Evolutionary conservation across 2,113 vertebrate species (phyloP), one percentile per base, ranked within the genome.

Genomic region (Gymnogyps californianus): DNA sequence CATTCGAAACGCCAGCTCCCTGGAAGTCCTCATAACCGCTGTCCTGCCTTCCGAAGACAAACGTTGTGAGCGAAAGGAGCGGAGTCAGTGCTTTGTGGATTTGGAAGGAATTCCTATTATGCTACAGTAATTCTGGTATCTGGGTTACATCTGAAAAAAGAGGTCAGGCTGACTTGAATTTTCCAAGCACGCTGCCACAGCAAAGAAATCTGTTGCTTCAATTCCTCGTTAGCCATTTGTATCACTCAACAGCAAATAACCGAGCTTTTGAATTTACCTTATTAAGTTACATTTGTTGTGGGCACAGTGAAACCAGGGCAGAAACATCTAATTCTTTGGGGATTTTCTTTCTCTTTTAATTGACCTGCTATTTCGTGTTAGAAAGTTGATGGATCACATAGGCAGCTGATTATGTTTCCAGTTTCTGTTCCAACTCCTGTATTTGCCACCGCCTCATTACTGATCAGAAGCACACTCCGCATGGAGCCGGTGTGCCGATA

Each of bases 81-180:
- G 0, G 49, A 95, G 96, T 95, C 89, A 80, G 59, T 83, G 95
- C 95, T 89, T 66, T 96, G 92, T 91, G 96, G 97, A 98, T 98
- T 97, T 97, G 97, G 96, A 97, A 97, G 96, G 96, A 94, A 97
- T 98, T 98, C 93, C 81, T 97, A 96, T 98, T 97, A 97, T 97
- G 96, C 95, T 97, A 77, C 80, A 97, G 91, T 96, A 97, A 97
- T 98, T 96, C 96, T 97, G 98, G 96, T 97, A 96, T 93, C 93
- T 96, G 97, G 89, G 93, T 87, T 97, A 94, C 97, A 96, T 97
- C 93, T 98, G 96, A 90, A 88, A 97, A 98, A 98, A 96, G 96
- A 97, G 97, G 96, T 97, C 92, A 78, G 77, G 72, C 95, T 97
- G 96, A 98, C 96, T 87, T 80, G 77, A 81, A 94, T 98, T 98